A percentile compares a stretch with the other conserved stretches of the same genome.
Evolutionary conservation across 1,140 invertebrate species (phyloP).

Genomic region (Stegodyphus mimosarum): DNA sequence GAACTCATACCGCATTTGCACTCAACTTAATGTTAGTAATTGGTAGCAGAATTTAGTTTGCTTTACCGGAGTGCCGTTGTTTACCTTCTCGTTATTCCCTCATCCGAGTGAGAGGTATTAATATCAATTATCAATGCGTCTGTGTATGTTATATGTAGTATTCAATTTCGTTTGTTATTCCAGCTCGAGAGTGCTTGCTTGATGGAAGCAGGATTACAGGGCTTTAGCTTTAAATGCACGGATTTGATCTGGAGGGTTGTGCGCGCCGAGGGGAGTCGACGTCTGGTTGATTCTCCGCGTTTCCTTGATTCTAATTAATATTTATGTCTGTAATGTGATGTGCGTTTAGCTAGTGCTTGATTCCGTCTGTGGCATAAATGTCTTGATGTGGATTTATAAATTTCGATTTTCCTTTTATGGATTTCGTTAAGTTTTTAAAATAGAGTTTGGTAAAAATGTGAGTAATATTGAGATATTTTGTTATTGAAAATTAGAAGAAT

Average conservation of each 20-base stretch:
- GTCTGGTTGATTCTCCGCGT: not conserved
- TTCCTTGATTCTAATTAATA: no score
- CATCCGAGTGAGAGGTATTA: constrained; percentile 30
- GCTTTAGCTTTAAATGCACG: not conserved
- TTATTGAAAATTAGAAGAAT: no score
- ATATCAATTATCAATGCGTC: constrained; percentile 56
- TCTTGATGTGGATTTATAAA: no score
- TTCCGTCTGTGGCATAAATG: no score
- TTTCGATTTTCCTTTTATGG: no score
- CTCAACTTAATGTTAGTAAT: not conserved
- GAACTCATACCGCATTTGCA: not conserved
- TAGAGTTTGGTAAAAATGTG: no score
- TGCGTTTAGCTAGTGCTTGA: no score
- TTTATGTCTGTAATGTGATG: no score
- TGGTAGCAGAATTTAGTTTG: not conserved
- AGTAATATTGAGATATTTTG: no score
- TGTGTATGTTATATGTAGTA: constrained; percentile 17
- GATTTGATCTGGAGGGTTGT: constrained; percentile 25
- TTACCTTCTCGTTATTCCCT: not conserved
- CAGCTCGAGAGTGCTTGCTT: not conserved
- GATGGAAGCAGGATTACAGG: constrained; percentile 7
- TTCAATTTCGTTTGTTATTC: constrained; percentile 42
- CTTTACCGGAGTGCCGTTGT: not conserved
- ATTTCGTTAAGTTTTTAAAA: no score
- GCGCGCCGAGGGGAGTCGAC: not conserved